Base-by-base conservation (phyloP, 1,140 invertebrate species). In the Drosophila miranda region DNA sequence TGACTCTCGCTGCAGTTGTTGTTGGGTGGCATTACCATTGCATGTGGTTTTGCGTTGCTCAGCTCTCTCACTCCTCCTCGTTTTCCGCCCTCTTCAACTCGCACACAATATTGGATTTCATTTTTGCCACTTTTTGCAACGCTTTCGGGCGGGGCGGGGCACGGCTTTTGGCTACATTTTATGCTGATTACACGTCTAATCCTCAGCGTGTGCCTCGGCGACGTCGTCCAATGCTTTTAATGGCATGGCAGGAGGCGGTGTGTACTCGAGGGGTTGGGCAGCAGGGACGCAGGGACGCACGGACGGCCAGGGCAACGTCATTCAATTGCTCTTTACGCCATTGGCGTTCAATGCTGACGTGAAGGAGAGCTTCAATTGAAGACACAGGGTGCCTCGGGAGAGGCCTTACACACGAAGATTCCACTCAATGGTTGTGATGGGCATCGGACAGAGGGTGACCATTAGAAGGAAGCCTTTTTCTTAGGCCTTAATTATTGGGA, bases 141-240 rank as follows among this genome's bases (percentile, higher is more conserved):
- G 53, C 52, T 53, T n/a, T 66, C 11, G 34, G 34, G 34, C 11
- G 34, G 50, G 41, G 45, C 19, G 75, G 77, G 54, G 51, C 42
- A 59, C 64, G 60, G 75, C 60, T 71, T 72, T 66, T 80, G 78
- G 81, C 81, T 67, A 86, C 81, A 86, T 84, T 87, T 87, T 87
- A 87, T 87, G 82, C 82, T 87, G 82, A 87, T 87, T 87, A 87
- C 82, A 87, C 78, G 75, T 87, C 82, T 87, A 87, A 87, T 87
- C 82, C 82, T 69, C 82, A 87, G 82, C 83, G 82, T 87, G 82
- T 82, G 82, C 82, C 67, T 55, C 44, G 6, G 38, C 23, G 53
- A 21, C 52, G 38, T 43, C 41, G 62, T 68, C 64, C 64, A 49
- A 68, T 68, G 67, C 62, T 51, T 63, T 68, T 68, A 68, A 68